Conservation (phyloP, 2,113 vertebrate species). For the Oplegnathus fasciatus region DNA sequence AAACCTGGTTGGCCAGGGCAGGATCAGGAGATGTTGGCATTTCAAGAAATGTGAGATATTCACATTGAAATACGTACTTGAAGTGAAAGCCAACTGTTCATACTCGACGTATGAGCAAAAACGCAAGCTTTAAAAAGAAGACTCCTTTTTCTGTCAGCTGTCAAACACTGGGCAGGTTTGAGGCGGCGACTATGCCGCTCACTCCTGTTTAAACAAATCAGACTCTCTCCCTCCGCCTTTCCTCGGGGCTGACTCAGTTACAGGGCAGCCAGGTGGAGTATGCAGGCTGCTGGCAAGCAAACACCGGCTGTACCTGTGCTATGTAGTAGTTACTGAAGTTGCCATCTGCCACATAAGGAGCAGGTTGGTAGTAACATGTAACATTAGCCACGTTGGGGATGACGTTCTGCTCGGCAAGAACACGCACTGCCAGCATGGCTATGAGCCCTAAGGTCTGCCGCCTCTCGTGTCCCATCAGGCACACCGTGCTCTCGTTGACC, state of each 20-base stretch:
- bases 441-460: conserved; percentile 97
- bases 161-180: conserved; percentile 77
- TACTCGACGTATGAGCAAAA: conserved; percentile 84
- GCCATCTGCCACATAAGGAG: conserved; percentile 96
- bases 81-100: conserved; percentile 81
- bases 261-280: conserved; percentile 99
- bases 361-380: conserved; percentile 99
- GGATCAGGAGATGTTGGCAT: conserved; percentile 33
- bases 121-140: conserved; percentile 84
- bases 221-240: conserved; percentile 49
- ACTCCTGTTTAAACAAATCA: conserved; percentile 75
- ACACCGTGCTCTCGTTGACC: conserved; percentile 99
- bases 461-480: conserved; percentile 99
- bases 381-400: conserved; percentile 99
- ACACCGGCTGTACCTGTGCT: conserved; percentile 97
- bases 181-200: conserved; percentile 38
- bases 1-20: conserved; percentile 27
- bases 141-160: conserved; percentile 82
- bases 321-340: conserved; percentile 99
- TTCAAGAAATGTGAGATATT: conserved; percentile 48
- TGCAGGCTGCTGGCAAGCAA: conserved; percentile 95
- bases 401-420: conserved; percentile 97
- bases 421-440: conserved; percentile 96
- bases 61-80: conserved; percentile 82
- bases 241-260: conserved; percentile 86